Conservation (phyloP, 2,797 vertebrate genomes). For the Peromyscus nudipes region DNA sequence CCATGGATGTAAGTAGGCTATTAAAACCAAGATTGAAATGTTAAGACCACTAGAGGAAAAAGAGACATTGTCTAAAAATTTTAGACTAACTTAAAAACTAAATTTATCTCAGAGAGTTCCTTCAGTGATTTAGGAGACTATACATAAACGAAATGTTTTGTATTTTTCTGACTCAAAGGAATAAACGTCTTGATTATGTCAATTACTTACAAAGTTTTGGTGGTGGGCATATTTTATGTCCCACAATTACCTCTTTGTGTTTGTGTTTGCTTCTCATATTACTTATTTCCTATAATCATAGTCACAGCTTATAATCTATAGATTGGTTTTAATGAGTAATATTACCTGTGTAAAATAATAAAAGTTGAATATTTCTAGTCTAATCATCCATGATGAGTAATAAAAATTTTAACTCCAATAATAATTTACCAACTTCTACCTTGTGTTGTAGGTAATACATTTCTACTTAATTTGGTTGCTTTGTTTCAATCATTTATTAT, state of each 20-base stretch:
- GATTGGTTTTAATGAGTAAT: background rate
- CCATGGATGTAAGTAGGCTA: background rate
- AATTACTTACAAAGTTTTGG: background rate
- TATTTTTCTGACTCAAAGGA: background rate
- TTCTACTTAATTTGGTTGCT: conserved; percentile 20
- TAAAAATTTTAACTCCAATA: background rate
- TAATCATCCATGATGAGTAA: conserved; percentile 18
- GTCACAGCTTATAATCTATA: background rate
- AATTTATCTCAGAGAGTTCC: background rate
- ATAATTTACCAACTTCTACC: background rate
- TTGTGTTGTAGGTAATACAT: background rate
- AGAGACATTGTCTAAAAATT: background rate
- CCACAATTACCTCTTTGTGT: background rate
- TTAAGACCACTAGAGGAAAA: background rate
- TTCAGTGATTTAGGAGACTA: background rate
- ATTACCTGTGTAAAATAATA: background rate
- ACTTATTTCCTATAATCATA: background rate
- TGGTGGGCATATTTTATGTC: background rate
- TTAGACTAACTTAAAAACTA: background rate
- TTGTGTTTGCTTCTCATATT: background rate
- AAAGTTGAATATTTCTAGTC: background rate
- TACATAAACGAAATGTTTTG: background rate
- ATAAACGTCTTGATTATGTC: background rate
- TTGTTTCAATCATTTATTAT: conserved; percentile 18
- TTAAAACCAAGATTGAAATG: background rate